Evolutionary conservation across 2,888 invertebrate genomes (phyloP), one percentile per base, ranked within the genome.

Genomic region (Caenorhabditis zanzibari): DNA sequence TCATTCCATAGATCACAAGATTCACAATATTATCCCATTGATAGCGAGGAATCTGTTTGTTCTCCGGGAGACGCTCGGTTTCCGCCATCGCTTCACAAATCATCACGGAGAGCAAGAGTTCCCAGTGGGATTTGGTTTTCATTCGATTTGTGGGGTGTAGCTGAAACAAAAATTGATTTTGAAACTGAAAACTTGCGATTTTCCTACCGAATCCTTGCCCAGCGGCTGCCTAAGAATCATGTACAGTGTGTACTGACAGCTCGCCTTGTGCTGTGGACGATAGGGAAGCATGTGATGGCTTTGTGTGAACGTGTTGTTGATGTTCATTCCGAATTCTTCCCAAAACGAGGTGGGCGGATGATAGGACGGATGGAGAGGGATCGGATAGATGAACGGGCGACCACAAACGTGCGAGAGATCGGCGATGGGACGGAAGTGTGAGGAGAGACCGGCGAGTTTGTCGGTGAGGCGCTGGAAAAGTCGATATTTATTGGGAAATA

Each of bases 211-310:
- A 28, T 88, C 87, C 58, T 90, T 91, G 22, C 90, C 90, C 47
- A 84, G 54, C 10, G 91, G 91, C 71, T 91, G 91, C 44, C 88
- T 85, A 24, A 91, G 66, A 9, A 91, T 77, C 85, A 91, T 88
- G 73, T 88, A 90, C 35, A 89, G 85, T 7, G 89, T 81, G 71
- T 89, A 90, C 9, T 85, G 76, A 66, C 89, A 89, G 6, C 86
- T 85, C 6, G 76, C 52, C 14, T 59, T 61, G 44, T 81, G 74
- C 35, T 88, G 87, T n/a, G 80, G 80, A 5, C 80, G 61, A 74
- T 88, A 88, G 0, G 90, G 90, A 26, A 87, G 76, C n/a, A 63
- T 79, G 26, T 83, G 81, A 38, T 82, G 68, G 32, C 61, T 52
- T 26, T 77, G 80, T 1, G 74, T 49, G 41, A 54, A 61, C 6